Percentiles rank a stretch among this genome's conserved stretches.
Conservation (phyloP, 2,113 vertebrate species). For the Proteles cristata region DNA sequence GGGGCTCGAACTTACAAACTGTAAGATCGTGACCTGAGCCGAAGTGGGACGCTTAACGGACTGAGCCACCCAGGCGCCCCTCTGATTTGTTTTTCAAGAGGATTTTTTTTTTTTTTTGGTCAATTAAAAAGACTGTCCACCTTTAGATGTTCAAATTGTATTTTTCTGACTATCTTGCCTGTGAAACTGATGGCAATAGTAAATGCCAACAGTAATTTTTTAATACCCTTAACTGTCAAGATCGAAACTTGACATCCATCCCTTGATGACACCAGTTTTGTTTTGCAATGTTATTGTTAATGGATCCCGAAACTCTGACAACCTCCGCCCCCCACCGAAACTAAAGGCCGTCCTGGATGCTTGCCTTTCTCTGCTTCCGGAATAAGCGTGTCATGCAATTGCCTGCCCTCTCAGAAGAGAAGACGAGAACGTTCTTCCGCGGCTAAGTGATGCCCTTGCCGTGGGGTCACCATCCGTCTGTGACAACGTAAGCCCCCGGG, state of each 20-base stretch:
- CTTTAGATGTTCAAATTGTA: not conserved
- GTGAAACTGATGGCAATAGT: not conserved
- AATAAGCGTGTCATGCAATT: not conserved
- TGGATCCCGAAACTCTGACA: not conserved
- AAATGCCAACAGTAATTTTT: not conserved
- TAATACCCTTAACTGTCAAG: not conserved
- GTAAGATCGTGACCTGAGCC: no score
- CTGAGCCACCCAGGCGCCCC: no score
- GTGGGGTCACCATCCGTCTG: not conserved
- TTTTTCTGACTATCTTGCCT: not conserved
- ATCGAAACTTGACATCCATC: not conserved
- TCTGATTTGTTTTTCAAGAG: not conserved
- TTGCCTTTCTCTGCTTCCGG: not conserved
- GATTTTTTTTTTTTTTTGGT: not conserved
- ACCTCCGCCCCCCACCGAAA: not conserved
- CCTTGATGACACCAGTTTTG: accelerated
- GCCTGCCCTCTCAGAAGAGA: not conserved
- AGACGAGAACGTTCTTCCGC: not conserved
- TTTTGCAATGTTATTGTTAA: not conserved
- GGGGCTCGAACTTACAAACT: no score
- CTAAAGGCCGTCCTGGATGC: not conserved
- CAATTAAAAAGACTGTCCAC: not conserved
- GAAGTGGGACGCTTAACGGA: no score
- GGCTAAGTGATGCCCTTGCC: not conserved
- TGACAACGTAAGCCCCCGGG: not conserved